Base-by-base conservation (phyloP, 2,888 invertebrate genomes). In the Lampropteryx suffumata region DNA sequence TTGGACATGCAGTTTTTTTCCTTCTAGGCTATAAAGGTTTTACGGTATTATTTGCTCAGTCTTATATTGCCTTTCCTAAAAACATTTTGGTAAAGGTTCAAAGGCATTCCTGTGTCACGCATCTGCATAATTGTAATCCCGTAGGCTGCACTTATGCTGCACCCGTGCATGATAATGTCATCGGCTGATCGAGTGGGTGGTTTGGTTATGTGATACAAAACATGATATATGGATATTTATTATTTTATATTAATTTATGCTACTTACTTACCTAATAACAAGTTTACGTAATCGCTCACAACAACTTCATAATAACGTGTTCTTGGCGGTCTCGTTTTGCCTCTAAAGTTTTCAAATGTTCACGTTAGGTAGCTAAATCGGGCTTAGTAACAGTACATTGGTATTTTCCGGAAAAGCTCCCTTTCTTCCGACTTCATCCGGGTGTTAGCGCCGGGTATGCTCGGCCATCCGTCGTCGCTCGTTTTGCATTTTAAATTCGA, bases 1-100 rank as follows among this genome's bases (percentile, higher is more conserved):
- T 90, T 85, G 86, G 82, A 76, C 73, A 70, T 83, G 84, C 82
- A 81, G 77, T 83, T 88, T 85, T 83, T 86, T 82, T 82, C 83
- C 75, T 81, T 81, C 79, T 79, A 74, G 77, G 77, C 42, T 82
- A 78, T 78, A 72, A 77, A 76, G 73, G 73, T 67, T 80, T 75
- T 81, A 81, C 80, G 79, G 76, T 69, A 79, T 47, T 10, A 21
- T 46, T 41, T 27, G 28, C 9, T 27, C 10, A 24, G 28, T 14
- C 14, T 26, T 28, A n/a, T 0, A n/a, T 14, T 27, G 2, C 24
- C 9, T 39, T 29, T 17, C 6, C 24, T 12, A 5, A 21, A 5
- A 3, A 5, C 5, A 7, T 24, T 24, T 24, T 24, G 3, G 3
- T 5, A 4, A 5, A 7, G 24, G 24, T 2, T 24, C 24, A 24